Conservation (phyloP, 2,888 invertebrate species). For the Microctonus brassicae region DNA sequence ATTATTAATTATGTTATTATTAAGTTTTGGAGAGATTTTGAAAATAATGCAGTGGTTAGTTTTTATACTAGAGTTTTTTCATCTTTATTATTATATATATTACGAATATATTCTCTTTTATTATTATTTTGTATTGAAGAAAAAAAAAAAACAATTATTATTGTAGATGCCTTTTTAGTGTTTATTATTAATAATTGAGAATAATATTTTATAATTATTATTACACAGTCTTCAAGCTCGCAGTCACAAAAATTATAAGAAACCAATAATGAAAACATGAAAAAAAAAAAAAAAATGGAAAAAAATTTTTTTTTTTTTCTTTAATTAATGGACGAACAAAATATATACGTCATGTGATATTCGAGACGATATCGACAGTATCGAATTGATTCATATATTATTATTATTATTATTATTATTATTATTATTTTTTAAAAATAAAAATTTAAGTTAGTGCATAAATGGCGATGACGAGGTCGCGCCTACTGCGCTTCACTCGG, state of each 20-base stretch:
- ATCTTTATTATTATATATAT: slow-evolving; percentile 31
- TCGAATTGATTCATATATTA: slow-evolving; percentile 2
- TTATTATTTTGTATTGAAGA: slow-evolving; percentile 38
- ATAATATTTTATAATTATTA: slow-evolving; percentile 37
- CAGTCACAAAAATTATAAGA: slow-evolving; percentile 37
- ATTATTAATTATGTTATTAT: slow-evolving; percentile 52
- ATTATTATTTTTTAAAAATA: slow-evolving; percentile 14
- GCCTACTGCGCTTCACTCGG: neutral
- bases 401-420: neutral
- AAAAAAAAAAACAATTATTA: slow-evolving; percentile 26
- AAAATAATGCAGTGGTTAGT: slow-evolving; percentile 57
- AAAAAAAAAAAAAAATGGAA: neutral
- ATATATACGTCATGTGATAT: slow-evolving; percentile 61
- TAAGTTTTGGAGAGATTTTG: slow-evolving; percentile 60
- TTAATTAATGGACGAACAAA: slow-evolving; percentile 38
- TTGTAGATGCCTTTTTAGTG: slow-evolving; percentile 50
- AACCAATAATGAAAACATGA: neutral
- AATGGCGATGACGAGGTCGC: neutral
- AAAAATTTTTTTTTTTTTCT: too few species aligned
- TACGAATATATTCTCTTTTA: slow-evolving; percentile 2
- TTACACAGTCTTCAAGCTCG: slow-evolving; percentile 36
- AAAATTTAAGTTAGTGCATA: neutral
- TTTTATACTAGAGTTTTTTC: slow-evolving; percentile 49
- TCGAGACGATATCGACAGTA: slow-evolving; percentile 37
- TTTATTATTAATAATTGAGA: slow-evolving; percentile 47